Percentiles rank a stretch among this genome's conserved stretches.
These are phyloP conservation scores for Hirtodrosophila trivittata DNA, from an alignment of 2,888 invertebrate genomes.

Conservation along the genomic window DNA sequence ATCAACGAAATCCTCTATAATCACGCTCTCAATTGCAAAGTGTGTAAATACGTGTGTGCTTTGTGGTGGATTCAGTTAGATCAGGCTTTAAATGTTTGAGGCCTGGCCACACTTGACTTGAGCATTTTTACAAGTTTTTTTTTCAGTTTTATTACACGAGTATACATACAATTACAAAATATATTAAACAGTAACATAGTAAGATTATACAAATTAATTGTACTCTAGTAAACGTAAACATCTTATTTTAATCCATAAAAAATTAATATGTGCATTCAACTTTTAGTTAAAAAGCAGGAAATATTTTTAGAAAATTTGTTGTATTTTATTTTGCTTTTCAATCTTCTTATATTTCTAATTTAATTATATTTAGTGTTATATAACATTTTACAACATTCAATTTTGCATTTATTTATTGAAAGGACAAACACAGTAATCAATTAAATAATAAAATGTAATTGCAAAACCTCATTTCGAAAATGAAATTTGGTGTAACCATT, in stretches of 20 bases:
- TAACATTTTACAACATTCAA: slow-evolving; percentile 44
- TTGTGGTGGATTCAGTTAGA: too few relatives aligned
- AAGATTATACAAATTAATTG: slow-evolving; percentile 58
- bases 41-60: too few relatives aligned
- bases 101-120: too few relatives aligned
- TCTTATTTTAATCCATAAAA: slow-evolving; percentile 54
- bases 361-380: slow-evolving; percentile 27
- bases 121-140: background rate
- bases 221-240: slow-evolving; percentile 63
- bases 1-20: too few relatives aligned
- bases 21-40: too few relatives aligned
- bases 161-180: slow-evolving; percentile 67
- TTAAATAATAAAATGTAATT: slow-evolving; percentile 17
- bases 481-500: slow-evolving; percentile 55
- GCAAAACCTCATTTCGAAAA: slow-evolving; percentile 63
- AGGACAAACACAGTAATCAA: slow-evolving; percentile 21
- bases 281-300: slow-evolving; percentile 62
- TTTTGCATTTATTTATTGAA: slow-evolving; percentile 10
- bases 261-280: slow-evolving; percentile 67
- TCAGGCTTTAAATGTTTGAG: too few relatives aligned
- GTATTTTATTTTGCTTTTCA: slow-evolving; percentile 7
- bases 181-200: slow-evolving; percentile 70
- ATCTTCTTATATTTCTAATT: slow-evolving; percentile 3
- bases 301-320: slow-evolving; percentile 37
- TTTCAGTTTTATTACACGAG: slow-evolving; percentile 66